Base-by-base conservation (phyloP, 1,140 invertebrate genomes). In the Tribolium castaneum region DNA sequence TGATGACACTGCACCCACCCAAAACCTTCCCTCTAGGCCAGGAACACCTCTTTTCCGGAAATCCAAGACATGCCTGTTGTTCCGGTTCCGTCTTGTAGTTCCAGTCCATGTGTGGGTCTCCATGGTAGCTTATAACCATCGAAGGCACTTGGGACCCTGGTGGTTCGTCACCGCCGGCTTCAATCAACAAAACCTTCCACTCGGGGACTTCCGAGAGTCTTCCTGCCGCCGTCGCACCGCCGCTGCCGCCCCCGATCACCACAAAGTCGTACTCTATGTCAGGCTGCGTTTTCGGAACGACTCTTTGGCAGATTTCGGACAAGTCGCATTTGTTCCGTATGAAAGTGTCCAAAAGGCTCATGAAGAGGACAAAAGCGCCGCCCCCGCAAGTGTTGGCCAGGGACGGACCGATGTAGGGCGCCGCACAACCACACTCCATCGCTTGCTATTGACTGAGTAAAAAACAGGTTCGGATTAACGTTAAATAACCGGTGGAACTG, bases 1-100 rank as follows among this genome's bases (percentile, higher is more conserved):
- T 92, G n/a, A 93, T 86, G 1, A 90, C 89, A 30, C 90, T 91
- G 50, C 89, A 90, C 6, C 92, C 92, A n/a, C 92, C 92, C 70
- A 90, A 75, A 13, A 87, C 87, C 84, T 92, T 91, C 1, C 88
- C 91, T 77, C 90, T 87, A 0, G 89, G 87, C 90, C 90, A 92
- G 6, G 82, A 82, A 80, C 90, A 91, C 12, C 86, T 79, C 6
- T 87, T 85, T 6, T 86, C 87, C 0, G 85, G 87, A 9, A 90
- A 85, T 10, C 86, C 87, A 13, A 90, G 84, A 78, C 91, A 92
- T 2, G 90, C 91, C n/a, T 85, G 86, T 13, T 87, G 83, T 85
- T 93, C 91, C 1, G 90, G 90, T 82, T 90, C 91, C 0, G 92
- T 93, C 70, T 88, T 85, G 82, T 92, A 93, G 12, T 88, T 86